phyloP scores from a whole-genome alignment of 2,113 vertebrate genomes.

The Mixornis gularis region DNA sequence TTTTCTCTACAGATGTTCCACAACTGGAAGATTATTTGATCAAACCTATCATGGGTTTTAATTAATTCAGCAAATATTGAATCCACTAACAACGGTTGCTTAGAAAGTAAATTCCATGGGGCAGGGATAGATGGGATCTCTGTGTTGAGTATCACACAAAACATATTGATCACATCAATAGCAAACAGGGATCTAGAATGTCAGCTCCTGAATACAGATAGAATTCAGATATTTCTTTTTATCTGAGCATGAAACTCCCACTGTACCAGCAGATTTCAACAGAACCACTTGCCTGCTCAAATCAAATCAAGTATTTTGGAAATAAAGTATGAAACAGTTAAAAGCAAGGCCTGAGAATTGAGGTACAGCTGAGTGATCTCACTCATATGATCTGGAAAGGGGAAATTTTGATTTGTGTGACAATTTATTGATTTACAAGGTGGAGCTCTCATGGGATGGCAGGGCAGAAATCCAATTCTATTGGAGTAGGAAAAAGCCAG shows the following conservation, averaged over 20 bases:
- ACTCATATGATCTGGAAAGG: accelerated
- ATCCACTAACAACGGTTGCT: neutral
- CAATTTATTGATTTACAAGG: neutral
- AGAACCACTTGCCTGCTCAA: neutral
- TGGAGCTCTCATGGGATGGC: neutral
- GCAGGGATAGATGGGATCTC: neutral
- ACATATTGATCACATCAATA: neutral
- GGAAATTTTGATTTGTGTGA: neutral
- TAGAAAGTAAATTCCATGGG: neutral
- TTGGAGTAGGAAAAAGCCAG: neutral
- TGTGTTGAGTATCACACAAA: neutral
- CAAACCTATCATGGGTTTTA: neutral
- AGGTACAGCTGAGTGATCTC: neutral
- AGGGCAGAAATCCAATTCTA: neutral
- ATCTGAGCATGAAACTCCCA: neutral
- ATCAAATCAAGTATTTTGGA: neutral
- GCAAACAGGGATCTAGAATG: neutral
- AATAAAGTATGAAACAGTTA: neutral
- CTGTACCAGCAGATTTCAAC: neutral
- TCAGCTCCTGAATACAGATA: neutral
- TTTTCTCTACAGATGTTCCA: neutral
- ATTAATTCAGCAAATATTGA: constrained; percentile 1
- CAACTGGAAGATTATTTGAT: neutral
- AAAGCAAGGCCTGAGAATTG: neutral
- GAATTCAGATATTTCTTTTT: neutral